These are phyloP conservation scores for Clinocottus analis DNA, from an alignment of 2,113 vertebrate genomes.

Conservation along the genomic window DNA sequence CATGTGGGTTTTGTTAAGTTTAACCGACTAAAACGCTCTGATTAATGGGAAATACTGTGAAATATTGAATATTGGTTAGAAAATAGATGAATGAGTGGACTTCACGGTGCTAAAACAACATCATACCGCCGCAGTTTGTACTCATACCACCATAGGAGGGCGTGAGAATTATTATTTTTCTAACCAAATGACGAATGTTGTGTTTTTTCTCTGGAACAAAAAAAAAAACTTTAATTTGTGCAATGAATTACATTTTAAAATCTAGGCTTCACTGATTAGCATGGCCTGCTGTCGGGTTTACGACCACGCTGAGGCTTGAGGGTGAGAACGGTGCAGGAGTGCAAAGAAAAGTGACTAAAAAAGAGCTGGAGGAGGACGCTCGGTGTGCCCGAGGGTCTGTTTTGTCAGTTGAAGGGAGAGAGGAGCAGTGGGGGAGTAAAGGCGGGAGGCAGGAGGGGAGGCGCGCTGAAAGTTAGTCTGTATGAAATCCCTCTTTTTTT, in stretches of 20 bases:
- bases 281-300: neutral
- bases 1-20: neutral
- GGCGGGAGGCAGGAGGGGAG: slow-evolving; percentile 27
- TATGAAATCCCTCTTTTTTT: slow-evolving; percentile 68
- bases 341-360: slow-evolving; percentile 18
- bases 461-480: slow-evolving; percentile 76
- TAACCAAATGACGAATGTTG: neutral
- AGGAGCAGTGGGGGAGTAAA: slow-evolving; percentile 44
- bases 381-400: slow-evolving; percentile 53
- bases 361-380: slow-evolving; percentile 45
- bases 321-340: slow-evolving; percentile 3
- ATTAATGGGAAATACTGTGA: neutral
- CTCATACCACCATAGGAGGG: neutral
- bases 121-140: neutral
- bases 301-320: slow-evolving; percentile 9
- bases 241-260: neutral
- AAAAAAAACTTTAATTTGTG: neutral
- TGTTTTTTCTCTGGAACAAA: neutral
- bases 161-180: slow-evolving; percentile 4
- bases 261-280: neutral
- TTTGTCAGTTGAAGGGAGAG: slow-evolving; percentile 67
- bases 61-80: neutral
- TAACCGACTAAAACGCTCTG: neutral
- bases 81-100: neutral
- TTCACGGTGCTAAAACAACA: neutral